A percentile compares a stretch with the other conserved stretches of the same genome.
Conservation (phyloP, 2,888 invertebrate species). For the Endotricha flammealis region DNA sequence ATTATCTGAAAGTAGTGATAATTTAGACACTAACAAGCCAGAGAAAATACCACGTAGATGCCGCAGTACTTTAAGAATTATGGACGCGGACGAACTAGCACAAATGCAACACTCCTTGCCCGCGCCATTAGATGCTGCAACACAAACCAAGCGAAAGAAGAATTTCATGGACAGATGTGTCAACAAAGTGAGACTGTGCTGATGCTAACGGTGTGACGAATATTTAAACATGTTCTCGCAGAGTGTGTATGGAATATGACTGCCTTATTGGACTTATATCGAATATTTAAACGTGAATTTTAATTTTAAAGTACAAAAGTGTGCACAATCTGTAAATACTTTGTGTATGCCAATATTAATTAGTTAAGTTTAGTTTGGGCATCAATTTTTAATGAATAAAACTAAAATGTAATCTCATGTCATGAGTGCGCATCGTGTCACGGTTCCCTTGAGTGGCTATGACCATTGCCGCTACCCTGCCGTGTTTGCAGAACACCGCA, state of each 20-base stretch:
- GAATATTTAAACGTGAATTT: constrained; percentile 62
- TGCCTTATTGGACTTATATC: constrained; percentile 62
- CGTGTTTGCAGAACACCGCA: constrained; percentile 64
- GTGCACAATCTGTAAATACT: constrained; percentile 72
- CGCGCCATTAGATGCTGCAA: constrained; percentile 76
- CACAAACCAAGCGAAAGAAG: constrained; percentile 82
- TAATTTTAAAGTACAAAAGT: constrained; percentile 72
- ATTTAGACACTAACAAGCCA: constrained; percentile 48
- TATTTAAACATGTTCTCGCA: constrained; percentile 36
- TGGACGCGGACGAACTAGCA: constrained; percentile 73
- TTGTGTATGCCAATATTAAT: constrained; percentile 60
- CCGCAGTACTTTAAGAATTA: constrained; percentile 81
- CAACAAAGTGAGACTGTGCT: constrained; percentile 88
- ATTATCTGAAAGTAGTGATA: constrained; percentile 61
- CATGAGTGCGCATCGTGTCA: constrained; percentile 53
- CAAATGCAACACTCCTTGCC: constrained; percentile 77
- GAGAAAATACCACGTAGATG: constrained; percentile 61
- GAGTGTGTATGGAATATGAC: constrained; percentile 63
- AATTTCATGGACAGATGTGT: constrained; percentile 92
- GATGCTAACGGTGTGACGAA: constrained; percentile 49
- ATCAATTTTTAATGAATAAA: constrained; percentile 49
- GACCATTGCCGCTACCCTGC: constrained; percentile 47
- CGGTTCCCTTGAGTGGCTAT: constrained; percentile 8
- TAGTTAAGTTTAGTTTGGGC: constrained; percentile 42
- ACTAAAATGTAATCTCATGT: constrained; percentile 66